Evolutionary conservation across 2,797 vertebrate genomes (phyloP).

Genomic region (Aphelocoma californica): DNA sequence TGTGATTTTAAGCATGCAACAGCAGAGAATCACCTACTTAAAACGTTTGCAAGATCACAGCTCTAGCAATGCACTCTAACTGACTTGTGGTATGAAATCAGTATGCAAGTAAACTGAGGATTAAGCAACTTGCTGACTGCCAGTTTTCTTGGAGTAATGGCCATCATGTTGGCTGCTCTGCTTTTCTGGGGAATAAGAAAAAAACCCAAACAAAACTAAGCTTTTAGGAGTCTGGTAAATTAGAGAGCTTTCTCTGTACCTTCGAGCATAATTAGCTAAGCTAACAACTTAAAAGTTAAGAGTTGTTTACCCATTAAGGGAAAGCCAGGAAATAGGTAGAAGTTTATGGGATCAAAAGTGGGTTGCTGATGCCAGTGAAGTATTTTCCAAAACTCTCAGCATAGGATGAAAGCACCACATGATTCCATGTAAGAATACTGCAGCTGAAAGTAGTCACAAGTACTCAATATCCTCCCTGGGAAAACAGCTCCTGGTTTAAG

Average conservation of each 20-base stretch:
- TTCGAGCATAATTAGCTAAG: background rate
- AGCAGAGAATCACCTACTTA: background rate
- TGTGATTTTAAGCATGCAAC: background rate
- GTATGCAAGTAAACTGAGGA: background rate
- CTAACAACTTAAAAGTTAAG: background rate
- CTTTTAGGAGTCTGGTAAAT: background rate
- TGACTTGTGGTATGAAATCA: background rate
- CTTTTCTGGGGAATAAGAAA: background rate
- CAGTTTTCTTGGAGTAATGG: background rate
- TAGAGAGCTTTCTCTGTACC: background rate
- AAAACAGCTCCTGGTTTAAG: conserved; percentile 9
- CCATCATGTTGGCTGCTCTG: background rate
- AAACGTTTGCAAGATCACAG: background rate
- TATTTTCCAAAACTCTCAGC: background rate
- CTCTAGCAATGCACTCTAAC: background rate
- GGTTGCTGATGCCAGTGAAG: conserved; percentile 24
- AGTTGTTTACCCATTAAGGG: background rate
- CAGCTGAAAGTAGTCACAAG: conserved; percentile 27
- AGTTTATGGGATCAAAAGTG: conserved; percentile 42
- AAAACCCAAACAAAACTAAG: background rate
- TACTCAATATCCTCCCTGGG: conserved; percentile 18
- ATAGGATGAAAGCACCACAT: conserved; percentile 11
- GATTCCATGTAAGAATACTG: background rate
- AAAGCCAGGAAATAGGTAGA: conserved; percentile 7
- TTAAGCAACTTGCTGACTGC: background rate